Conservation (phyloP, 2,888 invertebrate species). For the Aphodius granarius region DNA sequence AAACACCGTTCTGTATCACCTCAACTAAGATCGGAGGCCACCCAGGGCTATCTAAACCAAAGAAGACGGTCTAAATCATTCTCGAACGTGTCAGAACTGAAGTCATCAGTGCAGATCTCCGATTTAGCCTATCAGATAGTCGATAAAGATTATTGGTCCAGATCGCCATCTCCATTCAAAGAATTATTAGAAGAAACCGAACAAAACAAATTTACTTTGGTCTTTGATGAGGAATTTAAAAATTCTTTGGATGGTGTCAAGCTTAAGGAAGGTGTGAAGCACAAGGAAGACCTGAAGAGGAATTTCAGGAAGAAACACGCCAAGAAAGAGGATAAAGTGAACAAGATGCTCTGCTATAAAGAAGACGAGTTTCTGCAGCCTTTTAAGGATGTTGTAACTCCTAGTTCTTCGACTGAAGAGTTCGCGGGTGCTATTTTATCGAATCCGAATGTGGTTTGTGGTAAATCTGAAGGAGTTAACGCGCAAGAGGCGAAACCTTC, state of each 20-base stretch:
- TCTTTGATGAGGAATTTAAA: constrained; percentile 51
- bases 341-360: not conserved
- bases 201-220: constrained; percentile 29
- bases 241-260: constrained; percentile 66
- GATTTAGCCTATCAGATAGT: constrained; percentile 55
- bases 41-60: not conserved
- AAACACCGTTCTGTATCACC: constrained; percentile 17
- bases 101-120: constrained; percentile 41
- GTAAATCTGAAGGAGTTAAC: constrained; percentile 17
- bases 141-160: constrained; percentile 54
- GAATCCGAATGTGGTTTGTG: constrained; percentile 13
- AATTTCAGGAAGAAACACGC: constrained; percentile 23
- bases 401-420: not conserved
- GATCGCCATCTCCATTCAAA: constrained; percentile 54
- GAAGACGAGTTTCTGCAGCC: not conserved
- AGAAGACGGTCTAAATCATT: constrained; percentile 15
- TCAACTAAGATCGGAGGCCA: not conserved
- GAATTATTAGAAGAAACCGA: constrained; percentile 47
- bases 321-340: not conserved
- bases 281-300: constrained; percentile 28
- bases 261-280: constrained; percentile 8
- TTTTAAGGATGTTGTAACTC: not conserved
- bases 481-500: constrained; percentile 23
- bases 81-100: not conserved
- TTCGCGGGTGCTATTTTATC: not conserved